Evolutionary conservation across 2,797 vertebrate species (phyloP), one percentile per base, ranked within the genome.

Genomic region (Rhynchonycteris naso): DNA sequence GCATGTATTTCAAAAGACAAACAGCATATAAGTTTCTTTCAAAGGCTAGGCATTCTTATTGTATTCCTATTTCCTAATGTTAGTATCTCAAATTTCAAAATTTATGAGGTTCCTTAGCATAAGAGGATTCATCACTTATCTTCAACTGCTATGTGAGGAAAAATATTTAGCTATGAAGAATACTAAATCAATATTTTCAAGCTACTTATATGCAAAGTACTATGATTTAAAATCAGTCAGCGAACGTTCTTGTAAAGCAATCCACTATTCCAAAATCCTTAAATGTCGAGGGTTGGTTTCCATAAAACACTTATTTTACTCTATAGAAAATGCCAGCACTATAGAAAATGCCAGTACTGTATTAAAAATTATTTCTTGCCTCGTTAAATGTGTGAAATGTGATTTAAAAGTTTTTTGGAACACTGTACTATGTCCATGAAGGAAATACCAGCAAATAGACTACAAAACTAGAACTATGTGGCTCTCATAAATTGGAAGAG

Each of bases 51-150:
- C 38, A 79, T 72, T 58, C n/a, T 82, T 26, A 88, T 7, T 43
- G 15, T 58, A 35, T 30, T 69, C 74, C 58, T 63, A 86, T 78
- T 95, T 88, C 58, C 69, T 86, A 94, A 94, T 18, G 9, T 10
- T 3, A 71, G 14, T 30, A 61, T 43, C 28, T 87, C 88, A 92
- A 92, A 91, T 61, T 83, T 50, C 28, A 90, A 95, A 94, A 94
- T 14, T 26, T 74, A 50, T 56, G 19, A 88, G 24, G 61, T 26
- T n/a, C 12, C 38, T 59, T 74, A 38, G 28, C 24, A 69, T 1
- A 85, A 47, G 18, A 33, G 21, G 24, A 71, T 14, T 8, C 13
- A 19, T 30, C 56, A 75, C 33, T 65, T 82, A 78, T 82, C 30
- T 66, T 92, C 65, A 74, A 52, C 33, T 59, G 10, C 30, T 88